Evolutionary conservation across 2,113 vertebrate species (phyloP), one percentile per base, ranked within the genome.

Genomic region (Gambusia holbrooki): DNA sequence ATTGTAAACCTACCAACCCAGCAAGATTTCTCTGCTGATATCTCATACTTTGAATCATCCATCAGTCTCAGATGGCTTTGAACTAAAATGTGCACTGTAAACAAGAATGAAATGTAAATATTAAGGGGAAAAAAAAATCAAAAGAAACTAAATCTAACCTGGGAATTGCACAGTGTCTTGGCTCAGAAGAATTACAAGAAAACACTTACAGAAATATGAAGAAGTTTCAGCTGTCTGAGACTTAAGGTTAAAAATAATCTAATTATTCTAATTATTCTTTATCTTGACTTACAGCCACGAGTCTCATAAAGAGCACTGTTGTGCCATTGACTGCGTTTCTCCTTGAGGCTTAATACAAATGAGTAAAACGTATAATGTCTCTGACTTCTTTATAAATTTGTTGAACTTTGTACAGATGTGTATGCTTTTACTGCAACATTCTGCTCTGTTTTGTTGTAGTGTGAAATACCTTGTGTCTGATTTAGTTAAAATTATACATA

Each of bases 251-350:
- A 69, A 29, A 28, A 51, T 69, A 69, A 51, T 51, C 28, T 29
- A 29, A 69, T 69, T 51, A 69, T 69, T 30, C 66, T n/a, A n/a
- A n/a, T n/a, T n/a, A n/a, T n/a, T 42, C 19, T 33, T 9, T 25
- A 29, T 2, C 5, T 5, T 66, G 25, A 40, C 30, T 42, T 30
- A 69, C 28, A 65, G 63, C 32, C 8, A n/a, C 15, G 8, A 58
- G 25, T 9, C 51, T 25, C 22, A 58, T 58, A 9, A 3, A n/a
- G 22, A 58, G 51, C 51, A n/a, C 22, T 17, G 51, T 9, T 25
- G 51, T n/a, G 51, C 6, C 17, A 22, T 10, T 25, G 2, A 9
- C 7, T n/a, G 19, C 51, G n/a, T 58, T 8, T 25, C 8, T 58
- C 10, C 22, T 48, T 48, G 45, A 48, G 5, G 45, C 3, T 48